Conservation (phyloP, 2,888 invertebrate species). For the Lypha dubia region DNA sequence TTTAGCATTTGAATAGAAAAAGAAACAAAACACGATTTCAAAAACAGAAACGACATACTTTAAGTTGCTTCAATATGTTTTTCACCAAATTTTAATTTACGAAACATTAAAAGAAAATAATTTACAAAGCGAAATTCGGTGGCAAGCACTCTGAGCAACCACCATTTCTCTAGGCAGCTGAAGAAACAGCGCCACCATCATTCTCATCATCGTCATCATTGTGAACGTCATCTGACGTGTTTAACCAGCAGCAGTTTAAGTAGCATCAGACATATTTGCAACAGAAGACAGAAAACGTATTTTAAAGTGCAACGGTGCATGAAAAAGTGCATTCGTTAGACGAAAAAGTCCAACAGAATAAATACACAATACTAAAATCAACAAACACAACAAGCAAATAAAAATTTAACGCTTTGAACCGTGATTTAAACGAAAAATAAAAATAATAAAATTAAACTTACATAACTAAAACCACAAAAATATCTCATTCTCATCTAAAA, state of each 20-base stretch:
- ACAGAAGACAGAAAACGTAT: constrained; percentile 70
- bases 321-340: constrained; percentile 68
- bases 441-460: not conserved
- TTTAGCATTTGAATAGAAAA: constrained; percentile 2
- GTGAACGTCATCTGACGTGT: constrained; percentile 66
- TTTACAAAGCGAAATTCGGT: constrained; percentile 48
- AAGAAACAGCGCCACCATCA: constrained; percentile 37
- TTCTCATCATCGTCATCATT: constrained; percentile 40
- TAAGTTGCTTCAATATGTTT: constrained; percentile 27
- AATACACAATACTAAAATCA: constrained; percentile 42
- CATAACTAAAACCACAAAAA: constrained; percentile 24
- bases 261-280: constrained; percentile 69
- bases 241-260: constrained; percentile 71
- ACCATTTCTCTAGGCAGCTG: constrained; percentile 68
- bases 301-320: constrained; percentile 71
- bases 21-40: not conserved
- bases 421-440: constrained; percentile 33
- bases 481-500: constrained; percentile 30
- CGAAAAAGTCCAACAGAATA: constrained; percentile 31
- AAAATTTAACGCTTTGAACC: constrained; percentile 55
- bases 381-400: constrained; percentile 38
- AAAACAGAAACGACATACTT: constrained; percentile 4
- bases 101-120: constrained; percentile 34
- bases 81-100: constrained; percentile 41
- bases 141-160: constrained; percentile 55